Evolutionary conservation across 1,140 invertebrate species (phyloP).

Genomic region (Drosophila mayri): DNA sequence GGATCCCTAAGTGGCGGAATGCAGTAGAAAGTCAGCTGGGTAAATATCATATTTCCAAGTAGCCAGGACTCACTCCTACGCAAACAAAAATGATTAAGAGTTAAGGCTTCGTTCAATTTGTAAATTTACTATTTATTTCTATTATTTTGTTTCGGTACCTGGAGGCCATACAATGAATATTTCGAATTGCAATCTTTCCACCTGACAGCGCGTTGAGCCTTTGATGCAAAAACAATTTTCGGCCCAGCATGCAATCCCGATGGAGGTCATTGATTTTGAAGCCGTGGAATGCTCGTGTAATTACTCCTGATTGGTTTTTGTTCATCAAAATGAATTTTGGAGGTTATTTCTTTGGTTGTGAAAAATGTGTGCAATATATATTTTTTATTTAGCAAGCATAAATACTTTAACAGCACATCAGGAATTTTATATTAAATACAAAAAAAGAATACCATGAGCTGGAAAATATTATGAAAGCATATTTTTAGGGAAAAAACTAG

Average conservation of each 20-base stretch:
- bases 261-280: conserved; percentile 7
- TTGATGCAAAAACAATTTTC: conserved; percentile 3
- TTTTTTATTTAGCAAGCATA: neutral
- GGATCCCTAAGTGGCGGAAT: conserved; percentile 58
- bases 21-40: conserved; percentile 14
- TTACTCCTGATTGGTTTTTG: conserved; percentile 5
- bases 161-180: neutral
- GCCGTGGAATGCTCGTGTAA: conserved; percentile 16
- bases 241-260: conserved; percentile 4
- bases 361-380: neutral
- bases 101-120: neutral
- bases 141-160: neutral
- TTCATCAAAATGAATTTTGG: neutral
- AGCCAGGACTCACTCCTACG: neutral
- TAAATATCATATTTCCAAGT: conserved; percentile 20
- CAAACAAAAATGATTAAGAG: conserved; percentile 29
- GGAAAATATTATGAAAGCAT: neutral
- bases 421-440: neutral
- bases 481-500: too few species aligned
- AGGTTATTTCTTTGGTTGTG: neutral
- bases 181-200: conserved; percentile 1
- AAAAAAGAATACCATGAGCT: neutral
- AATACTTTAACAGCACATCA: neutral
- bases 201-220: neutral
- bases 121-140: neutral